Base-by-base conservation (phyloP, 2,113 vertebrate genomes). In the Micromys minutus region DNA sequence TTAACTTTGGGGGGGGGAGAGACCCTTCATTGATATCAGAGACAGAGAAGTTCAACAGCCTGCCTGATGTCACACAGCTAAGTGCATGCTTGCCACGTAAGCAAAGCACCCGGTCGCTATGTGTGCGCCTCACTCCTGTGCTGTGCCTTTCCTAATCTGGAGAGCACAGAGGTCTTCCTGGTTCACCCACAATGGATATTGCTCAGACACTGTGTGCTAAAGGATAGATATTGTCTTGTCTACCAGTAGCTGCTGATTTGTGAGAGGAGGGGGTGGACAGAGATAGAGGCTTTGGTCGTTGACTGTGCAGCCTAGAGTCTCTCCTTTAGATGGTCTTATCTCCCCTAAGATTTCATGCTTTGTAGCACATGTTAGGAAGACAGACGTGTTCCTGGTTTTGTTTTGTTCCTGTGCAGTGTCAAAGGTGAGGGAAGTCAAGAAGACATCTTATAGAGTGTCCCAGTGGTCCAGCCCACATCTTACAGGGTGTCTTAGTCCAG, bases 51-150 rank as follows among this genome's bases (percentile, higher is more conserved):
- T 80, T 24, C 42, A 75, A 19, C 80, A 84, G 77, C 26, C 84
- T 42, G 19, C 21, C 61, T 61, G 7, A 42, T 63, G 84, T 80
- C 57, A 31, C 42, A 57, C 22, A 75, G n/a, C 29, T 57, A 59
- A 79, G 22, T 3, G 15, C 10, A 1, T 0, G 34, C 21, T 12
- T 45, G 67, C 21, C 29, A 72, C 63, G 34, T 12, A 45, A 45
- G 50, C 61, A 22, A 71, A 85, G 65, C 0, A 19, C n/a, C 50
- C 16, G 85, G 4, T 75, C 31, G n/a, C 16, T 3, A 7, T 2
- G 8, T 21, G n/a, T 0, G 0, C 10, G 11, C 71, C 87, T 92
- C 24, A n/a, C n/a, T 65, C 21, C 21, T 16, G 0, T 1, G 0
- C 5, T 47, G 16, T 7, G 26, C 2, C 10, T 67, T 63, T 94